A percentile compares a stretch with the other conserved stretches of the same genome.
Evolutionary conservation across 92 coral and sea anemone species (phyloP).

Genomic region (Metridium senile): DNA sequence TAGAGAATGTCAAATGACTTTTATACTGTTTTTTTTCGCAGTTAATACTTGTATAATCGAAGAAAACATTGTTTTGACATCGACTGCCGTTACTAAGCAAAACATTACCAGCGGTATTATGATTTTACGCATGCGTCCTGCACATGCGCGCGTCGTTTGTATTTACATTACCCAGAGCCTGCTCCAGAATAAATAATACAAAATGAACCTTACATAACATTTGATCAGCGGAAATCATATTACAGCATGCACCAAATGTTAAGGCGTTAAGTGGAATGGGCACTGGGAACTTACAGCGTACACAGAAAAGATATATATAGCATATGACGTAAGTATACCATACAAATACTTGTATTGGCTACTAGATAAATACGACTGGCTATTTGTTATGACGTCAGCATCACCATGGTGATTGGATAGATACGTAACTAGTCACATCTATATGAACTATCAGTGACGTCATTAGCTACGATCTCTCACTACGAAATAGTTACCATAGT

Average conservation of each 20-base stretch:
- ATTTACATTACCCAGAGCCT: constrained; percentile 24
- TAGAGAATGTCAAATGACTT: too few species aligned
- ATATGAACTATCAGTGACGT: neutral
- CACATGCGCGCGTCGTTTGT: constrained; percentile 3
- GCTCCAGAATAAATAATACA: constrained; percentile 32
- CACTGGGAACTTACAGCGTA: neutral
- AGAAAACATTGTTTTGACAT: constrained; percentile 5
- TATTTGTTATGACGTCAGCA: neutral
- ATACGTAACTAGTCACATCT: neutral
- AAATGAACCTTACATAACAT: constrained; percentile 18
- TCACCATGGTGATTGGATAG: neutral
- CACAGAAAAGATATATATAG: neutral
- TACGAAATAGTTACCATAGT: neutral
- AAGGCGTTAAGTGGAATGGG: neutral
- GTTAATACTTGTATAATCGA: too few species aligned
- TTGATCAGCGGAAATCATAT: constrained; percentile 6
- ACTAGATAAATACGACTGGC: neutral
- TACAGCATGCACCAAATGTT: constrained; percentile 11
- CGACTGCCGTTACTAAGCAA: neutral
- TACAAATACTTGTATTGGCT: neutral
- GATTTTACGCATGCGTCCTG: constrained; percentile 5
- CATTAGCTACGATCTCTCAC: too few species aligned
- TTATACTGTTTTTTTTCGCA: too few species aligned
- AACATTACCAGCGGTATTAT: neutral
- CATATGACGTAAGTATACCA: neutral